Evolutionary conservation across 1,140 invertebrate species (phyloP).

Genomic region (Potamilus streckersoni): DNA sequence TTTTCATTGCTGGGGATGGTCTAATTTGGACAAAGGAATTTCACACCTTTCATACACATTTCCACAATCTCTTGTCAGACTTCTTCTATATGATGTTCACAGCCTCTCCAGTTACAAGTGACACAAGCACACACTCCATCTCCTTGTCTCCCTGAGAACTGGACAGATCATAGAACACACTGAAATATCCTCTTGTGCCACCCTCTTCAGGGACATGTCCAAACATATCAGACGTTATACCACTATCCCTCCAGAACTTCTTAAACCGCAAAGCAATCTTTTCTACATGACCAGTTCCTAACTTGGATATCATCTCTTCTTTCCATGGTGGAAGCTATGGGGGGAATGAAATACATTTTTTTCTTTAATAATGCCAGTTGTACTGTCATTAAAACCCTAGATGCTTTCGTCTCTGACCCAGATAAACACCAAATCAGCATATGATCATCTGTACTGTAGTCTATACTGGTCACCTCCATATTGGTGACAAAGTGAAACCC

Average conservation of each 20-base stretch:
- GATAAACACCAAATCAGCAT: too few species aligned
- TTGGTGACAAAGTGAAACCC: conserved; percentile 60
- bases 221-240: conserved; percentile 60
- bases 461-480: conserved; percentile 16
- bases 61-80: conserved; percentile 60
- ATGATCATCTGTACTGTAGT: too few species aligned
- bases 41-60: conserved; percentile 54
- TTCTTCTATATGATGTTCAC: conserved; percentile 53
- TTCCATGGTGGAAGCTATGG: conserved; percentile 65
- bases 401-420: too few species aligned
- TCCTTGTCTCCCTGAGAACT: conserved; percentile 18
- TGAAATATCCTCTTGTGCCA: conserved; percentile 61
- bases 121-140: conserved; percentile 55
- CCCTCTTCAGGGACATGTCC: conserved; percentile 59
- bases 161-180: conserved; percentile 67
- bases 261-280: conserved; percentile 67
- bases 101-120: conserved; percentile 62
- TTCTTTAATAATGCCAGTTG: conserved; percentile 64
- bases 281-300: conserved; percentile 68
- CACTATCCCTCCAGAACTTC: conserved; percentile 63
- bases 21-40: conserved; percentile 40
- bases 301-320: conserved; percentile 53
- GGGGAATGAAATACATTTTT: conserved; percentile 58
- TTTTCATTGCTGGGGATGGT: conserved; percentile 61
- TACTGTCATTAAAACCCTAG: conserved; percentile 55